A percentile compares a stretch with the other conserved stretches of the same genome.
Evolutionary conservation across 2,888 invertebrate species (phyloP).

Genomic region (Oeneis ivallda): DNA sequence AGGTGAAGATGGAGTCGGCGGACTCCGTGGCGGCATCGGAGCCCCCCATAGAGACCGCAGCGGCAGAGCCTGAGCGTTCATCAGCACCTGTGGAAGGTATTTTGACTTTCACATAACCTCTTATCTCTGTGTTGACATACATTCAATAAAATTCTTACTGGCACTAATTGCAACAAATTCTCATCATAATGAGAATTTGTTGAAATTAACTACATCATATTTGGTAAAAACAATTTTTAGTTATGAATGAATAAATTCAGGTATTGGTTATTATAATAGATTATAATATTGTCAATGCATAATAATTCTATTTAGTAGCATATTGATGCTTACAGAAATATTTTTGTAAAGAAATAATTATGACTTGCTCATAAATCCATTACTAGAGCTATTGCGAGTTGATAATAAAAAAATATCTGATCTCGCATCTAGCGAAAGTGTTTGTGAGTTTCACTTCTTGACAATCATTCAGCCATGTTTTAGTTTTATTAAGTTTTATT

Average conservation of each 20-base stretch:
- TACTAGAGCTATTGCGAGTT: slow-evolving; percentile 11
- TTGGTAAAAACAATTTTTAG: neutral
- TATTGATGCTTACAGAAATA: neutral
- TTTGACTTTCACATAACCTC: slow-evolving; percentile 48
- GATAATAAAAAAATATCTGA: neutral
- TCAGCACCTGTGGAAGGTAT: slow-evolving; percentile 42
- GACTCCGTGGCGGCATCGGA: slow-evolving; percentile 49
- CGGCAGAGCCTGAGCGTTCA: slow-evolving; percentile 48
- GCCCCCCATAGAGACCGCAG: slow-evolving; percentile 44
- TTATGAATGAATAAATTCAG: neutral
- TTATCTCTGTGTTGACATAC: slow-evolving; percentile 42
- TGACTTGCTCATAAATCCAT: neutral
- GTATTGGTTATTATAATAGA: neutral
- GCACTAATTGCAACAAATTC: neutral
- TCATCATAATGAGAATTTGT: too few species aligned
- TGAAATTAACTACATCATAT: neutral
- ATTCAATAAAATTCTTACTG: slow-evolving; percentile 20
- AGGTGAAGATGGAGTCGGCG: slow-evolving; percentile 47
- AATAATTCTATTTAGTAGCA: neutral
- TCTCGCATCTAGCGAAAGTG: slow-evolving; percentile 3
- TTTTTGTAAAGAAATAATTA: neutral
- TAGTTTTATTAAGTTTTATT: neutral
- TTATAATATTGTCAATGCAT: neutral
- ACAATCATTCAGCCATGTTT: neutral
- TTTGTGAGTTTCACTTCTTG: neutral